Evolutionary conservation across 2,888 invertebrate genomes (phyloP).

Genomic region (Ptycholaimellus sp.): DNA sequence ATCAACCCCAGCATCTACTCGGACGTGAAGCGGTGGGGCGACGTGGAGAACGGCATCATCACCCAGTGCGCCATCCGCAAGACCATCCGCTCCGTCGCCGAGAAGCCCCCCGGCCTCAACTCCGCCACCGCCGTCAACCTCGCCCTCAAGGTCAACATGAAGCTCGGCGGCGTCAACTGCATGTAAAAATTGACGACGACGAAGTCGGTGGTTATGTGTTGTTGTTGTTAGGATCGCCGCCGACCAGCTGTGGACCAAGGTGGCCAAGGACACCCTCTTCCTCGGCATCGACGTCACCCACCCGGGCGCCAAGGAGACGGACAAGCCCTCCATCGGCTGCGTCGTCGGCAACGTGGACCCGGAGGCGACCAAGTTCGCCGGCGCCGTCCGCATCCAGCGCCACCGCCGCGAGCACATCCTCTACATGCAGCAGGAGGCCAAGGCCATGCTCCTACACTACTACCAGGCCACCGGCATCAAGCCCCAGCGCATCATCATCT

Average conservation of each 20-base stretch:
- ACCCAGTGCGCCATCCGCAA: slow-evolving; percentile 27
- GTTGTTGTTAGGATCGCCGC: too few relatives aligned
- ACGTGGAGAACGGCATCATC: slow-evolving; percentile 18
- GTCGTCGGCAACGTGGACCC: slow-evolving; percentile 25
- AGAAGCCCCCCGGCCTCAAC: slow-evolving; percentile 24
- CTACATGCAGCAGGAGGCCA: slow-evolving; percentile 17
- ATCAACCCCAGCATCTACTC: too few relatives aligned
- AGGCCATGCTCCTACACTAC: slow-evolving; percentile 16
- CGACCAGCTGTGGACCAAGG: too few relatives aligned
- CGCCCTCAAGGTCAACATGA: slow-evolving; percentile 41
- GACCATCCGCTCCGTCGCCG: too few relatives aligned
- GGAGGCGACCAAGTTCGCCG: slow-evolving; percentile 26
- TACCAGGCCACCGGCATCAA: slow-evolving; percentile 11
- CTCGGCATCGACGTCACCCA: slow-evolving; percentile 79
- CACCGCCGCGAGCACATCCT: slow-evolving; percentile 24
- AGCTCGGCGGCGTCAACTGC: slow-evolving; percentile 59
- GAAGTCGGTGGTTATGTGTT: too few relatives aligned
- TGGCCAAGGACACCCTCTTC: slow-evolving; percentile 38
- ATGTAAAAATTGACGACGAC: too few relatives aligned
- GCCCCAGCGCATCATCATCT: slow-evolving; percentile 21
- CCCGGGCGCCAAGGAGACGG: slow-evolving; percentile 41
- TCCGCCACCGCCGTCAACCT: slow-evolving; percentile 34
- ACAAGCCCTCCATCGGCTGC: slow-evolving; percentile 38
- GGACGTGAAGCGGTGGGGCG: slow-evolving; percentile 15
- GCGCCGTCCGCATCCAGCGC: slow-evolving; percentile 52